Base-by-base conservation (phyloP, 2,113 vertebrate genomes). In the Vidua macroura region DNA sequence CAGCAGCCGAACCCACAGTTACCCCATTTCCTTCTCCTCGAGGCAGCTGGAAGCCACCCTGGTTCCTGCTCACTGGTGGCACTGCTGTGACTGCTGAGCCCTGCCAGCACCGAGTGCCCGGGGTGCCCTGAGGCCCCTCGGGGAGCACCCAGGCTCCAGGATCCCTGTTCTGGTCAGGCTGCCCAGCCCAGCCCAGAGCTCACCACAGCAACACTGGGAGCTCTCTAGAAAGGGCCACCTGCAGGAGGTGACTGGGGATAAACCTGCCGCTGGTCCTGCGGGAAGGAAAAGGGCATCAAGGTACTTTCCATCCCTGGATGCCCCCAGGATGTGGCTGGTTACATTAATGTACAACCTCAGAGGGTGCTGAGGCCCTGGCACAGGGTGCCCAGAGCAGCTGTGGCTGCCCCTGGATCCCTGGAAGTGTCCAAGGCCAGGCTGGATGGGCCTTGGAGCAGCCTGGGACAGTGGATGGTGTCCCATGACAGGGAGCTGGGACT, bases 381-480 rank as follows among this genome's bases (percentile, higher is more conserved):
- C 44, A 39, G 44, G 31, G 21, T 72, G 56, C n/a, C 55, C 73
- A 59, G 44, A 60, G 55, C 27, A 62, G 46, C 58, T 60, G 44
- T 5, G 46, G 46, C 62, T 82, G 52, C 33, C 19, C 33, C 69
- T 49, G 44, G 7, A 68, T 68, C 55, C 55, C 70, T 76, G 70
- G 24, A 0, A 35, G 17, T 41, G 62, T 1, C 39, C 48, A 31
- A 60, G 62, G 62, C 25, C 55, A 35, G 55, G 62, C 1, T 62
- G 53, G 53, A n/a, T 0, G 0, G 20, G 28, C 30, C 20, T 53
- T 30, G 62, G 86, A 67, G 46, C 53, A 39, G 0, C 46, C 39
- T 68, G 78, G 44, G 18, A 23, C 0, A 4, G 39, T 82, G 69
- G 37, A 3, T 59, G 28, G n/a, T 76, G n/a, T 69, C 48, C 39